Evolutionary conservation across 2,797 vertebrate genomes (phyloP), one percentile per base, ranked within the genome.

Genomic region (Huso huso): DNA sequence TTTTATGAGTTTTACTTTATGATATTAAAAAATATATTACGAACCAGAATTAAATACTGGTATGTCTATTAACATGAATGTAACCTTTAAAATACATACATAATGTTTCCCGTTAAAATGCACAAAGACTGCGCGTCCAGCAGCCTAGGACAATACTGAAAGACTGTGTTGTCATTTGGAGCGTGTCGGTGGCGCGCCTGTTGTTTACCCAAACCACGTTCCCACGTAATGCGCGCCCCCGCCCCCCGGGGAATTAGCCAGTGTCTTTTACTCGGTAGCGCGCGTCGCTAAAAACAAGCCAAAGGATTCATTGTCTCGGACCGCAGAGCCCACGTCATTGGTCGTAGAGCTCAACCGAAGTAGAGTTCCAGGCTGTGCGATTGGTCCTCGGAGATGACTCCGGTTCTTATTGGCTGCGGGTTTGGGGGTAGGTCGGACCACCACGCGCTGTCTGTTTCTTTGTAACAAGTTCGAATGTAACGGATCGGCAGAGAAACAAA

Each of bases 121-220:
- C 1, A 37, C 23, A 23, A 1, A 3, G 1, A 23, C 1, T 23
- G 23, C 23, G 23, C 23, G 3, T 23, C 23, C 3, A 37, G 15
- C 15, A 18, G 15, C 15, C 15, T 18, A 1, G 15, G 2, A 4
- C 23, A 37, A 37, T 37, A 3, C 23, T 37, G 2, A 37, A 37
- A 37, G 23, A 37, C 23, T 3, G 2, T 37, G 23, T 37, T 37
- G 23, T 37, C 23, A 37, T 37, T 3, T 4, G 23, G 23, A 37
- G 23, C 23, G 23, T 37, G 23, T 37, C 66, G 68, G 72, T 63
- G 67, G 74, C 72, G 70, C 74, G 72, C 72, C 70, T 72, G 70
- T 69, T 91, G 87, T 90, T 90, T 90, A 89, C 84, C 74, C 75
- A 66, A 12, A 78, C 80, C 81, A 88, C 86, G 86, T 88, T 86